Conservation (phyloP, 2,797 vertebrate genomes). For the Smutsia temminckii region DNA sequence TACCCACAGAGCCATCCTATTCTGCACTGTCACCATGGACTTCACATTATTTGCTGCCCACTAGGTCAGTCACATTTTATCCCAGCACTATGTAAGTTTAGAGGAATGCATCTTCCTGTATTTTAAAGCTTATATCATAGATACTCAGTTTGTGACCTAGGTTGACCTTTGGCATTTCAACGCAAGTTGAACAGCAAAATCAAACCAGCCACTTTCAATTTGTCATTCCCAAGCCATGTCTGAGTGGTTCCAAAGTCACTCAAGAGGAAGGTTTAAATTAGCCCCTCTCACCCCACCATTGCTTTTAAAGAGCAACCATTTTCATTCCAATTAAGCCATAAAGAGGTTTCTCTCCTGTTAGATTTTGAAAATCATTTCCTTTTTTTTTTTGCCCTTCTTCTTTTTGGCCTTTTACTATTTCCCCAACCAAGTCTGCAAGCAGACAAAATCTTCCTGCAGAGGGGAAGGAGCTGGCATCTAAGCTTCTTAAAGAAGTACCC, state of each 20-base stretch:
- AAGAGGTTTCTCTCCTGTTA: constrained; percentile 57
- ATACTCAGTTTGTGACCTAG: constrained; percentile 59
- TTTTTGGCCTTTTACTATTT: neutral
- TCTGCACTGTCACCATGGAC: neutral
- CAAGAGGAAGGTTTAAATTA: constrained; percentile 66
- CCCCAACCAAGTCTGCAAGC: neutral
- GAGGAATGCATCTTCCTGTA: constrained; percentile 27
- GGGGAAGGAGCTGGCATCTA: neutral
- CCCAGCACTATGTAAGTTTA: constrained; percentile 60
- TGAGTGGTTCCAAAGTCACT: constrained; percentile 70
- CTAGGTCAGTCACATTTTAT: constrained; percentile 52
- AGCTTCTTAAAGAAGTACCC: neutral
- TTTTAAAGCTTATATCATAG: constrained; percentile 52
- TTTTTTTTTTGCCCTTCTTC: neutral
- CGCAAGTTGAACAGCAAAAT: constrained; percentile 65
- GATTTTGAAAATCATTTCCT: constrained; percentile 53
- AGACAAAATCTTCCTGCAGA: neutral
- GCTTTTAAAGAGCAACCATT: constrained; percentile 62
- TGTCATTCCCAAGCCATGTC: constrained; percentile 78
- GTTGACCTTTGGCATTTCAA: constrained; percentile 72
- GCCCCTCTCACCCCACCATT: constrained; percentile 47
- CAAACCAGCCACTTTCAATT: constrained; percentile 73
- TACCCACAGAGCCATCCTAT: neutral
- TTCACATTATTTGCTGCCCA: neutral
- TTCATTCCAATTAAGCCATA: constrained; percentile 69